A percentile compares a stretch with the other conserved stretches of the same genome.
phyloP scores from a whole-genome alignment of 2,797 vertebrate genomes.

The Strix occidentalis region DNA sequence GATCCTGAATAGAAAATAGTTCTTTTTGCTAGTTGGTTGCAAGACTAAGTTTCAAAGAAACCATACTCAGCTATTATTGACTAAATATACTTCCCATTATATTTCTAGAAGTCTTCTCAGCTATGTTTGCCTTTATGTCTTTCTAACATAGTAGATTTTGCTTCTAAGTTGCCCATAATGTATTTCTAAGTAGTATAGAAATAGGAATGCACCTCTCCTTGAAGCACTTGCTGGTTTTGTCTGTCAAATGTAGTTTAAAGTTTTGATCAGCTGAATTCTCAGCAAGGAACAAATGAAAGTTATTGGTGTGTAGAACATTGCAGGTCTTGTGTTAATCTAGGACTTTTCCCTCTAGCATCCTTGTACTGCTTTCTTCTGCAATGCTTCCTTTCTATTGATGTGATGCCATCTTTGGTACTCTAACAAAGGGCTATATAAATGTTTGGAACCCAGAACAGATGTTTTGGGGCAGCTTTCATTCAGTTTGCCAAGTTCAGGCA shows the following conservation, averaged over 20 bases:
- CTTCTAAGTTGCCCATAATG: not conserved
- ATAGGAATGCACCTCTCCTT: not conserved
- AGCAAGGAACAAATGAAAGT: not conserved
- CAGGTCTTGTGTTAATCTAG: not conserved
- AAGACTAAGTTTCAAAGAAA: not conserved
- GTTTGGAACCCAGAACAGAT: conserved; percentile 48
- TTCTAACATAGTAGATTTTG: not conserved
- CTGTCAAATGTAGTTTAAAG: not conserved
- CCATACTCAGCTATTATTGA: not conserved
- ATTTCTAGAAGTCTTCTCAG: not conserved
- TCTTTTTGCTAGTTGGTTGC: not conserved
- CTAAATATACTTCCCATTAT: not conserved
- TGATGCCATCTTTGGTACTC: conserved; percentile 31
- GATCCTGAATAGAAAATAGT: not conserved
- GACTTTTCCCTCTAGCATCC: not conserved
- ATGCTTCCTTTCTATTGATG: not conserved
- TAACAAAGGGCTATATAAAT: conserved; percentile 50
- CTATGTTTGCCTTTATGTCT: not conserved
- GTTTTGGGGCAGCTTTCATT: conserved; percentile 35
- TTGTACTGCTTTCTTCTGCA: not conserved
- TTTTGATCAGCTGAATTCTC: not conserved
- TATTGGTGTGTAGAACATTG: not conserved
- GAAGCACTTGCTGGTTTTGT: not conserved
- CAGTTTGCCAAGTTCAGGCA: conserved; percentile 21
- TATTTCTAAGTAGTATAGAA: not conserved